A percentile compares a stretch with the other conserved stretches of the same genome.
phyloP scores from a whole-genome alignment of 2,797 vertebrate species.

The Euthynnus affinis region DNA sequence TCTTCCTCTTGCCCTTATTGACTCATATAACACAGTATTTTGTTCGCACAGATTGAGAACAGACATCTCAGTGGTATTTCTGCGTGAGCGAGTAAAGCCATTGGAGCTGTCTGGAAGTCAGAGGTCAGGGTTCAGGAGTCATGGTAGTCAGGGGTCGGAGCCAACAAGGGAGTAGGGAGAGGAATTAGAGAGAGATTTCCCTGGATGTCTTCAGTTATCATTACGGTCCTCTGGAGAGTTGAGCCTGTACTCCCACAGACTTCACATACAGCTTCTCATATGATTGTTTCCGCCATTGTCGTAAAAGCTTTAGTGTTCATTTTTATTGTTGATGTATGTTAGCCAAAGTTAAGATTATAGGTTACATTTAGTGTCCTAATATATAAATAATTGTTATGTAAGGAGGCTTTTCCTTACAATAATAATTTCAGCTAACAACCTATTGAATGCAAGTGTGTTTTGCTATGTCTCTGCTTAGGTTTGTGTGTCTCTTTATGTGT shows the following conservation, averaged over 20 bases:
- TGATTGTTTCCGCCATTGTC: slow-evolving; percentile 20
- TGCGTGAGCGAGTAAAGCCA: slow-evolving; percentile 54
- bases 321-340: slow-evolving; percentile 20
- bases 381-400: neutral
- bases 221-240: slow-evolving; percentile 35
- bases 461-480: neutral
- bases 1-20: slow-evolving; percentile 64
- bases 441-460: neutral
- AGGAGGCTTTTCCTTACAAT: slow-evolving; percentile 20
- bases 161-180: slow-evolving; percentile 37
- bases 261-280: slow-evolving; percentile 43
- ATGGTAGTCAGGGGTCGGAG: slow-evolving; percentile 63
- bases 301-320: slow-evolving; percentile 24
- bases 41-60: slow-evolving; percentile 68
- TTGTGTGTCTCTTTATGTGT: slow-evolving; percentile 28
- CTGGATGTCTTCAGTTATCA: slow-evolving; percentile 68
- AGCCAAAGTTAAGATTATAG: slow-evolving; percentile 12
- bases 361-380: slow-evolving; percentile 16
- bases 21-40: slow-evolving; percentile 69
- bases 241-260: slow-evolving; percentile 2
- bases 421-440: neutral
- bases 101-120: slow-evolving; percentile 63
- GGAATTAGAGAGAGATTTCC: slow-evolving; percentile 49
- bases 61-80: slow-evolving; percentile 60
- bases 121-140: slow-evolving; percentile 75